Base-by-base conservation (phyloP, 2,113 vertebrate species). In the Thryonomys swinderianus region DNA sequence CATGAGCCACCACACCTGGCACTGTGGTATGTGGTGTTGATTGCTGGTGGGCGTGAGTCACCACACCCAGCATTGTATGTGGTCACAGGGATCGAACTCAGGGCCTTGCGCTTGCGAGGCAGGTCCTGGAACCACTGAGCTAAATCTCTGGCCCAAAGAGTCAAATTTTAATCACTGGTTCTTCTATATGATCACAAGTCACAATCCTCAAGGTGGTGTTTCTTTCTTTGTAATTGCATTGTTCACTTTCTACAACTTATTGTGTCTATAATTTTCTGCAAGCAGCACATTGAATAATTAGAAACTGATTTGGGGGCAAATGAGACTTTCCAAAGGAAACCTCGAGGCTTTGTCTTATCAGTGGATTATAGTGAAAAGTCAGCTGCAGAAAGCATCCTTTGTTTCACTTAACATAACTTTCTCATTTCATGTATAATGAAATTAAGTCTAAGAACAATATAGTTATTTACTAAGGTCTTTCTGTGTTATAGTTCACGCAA, bases 361-460 rank as follows among this genome's bases (percentile, higher is more conserved):
- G 30, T 16, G 9, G 10, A 73, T 10, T 74, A 1, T 51, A 71
- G 80, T 17, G 53, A 59, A 88, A 64, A 14, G 57, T 85, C 53
- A 78, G 8, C 80, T 66, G 13, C 7, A 93, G 42, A 67, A 91
- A 91, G 40, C 42, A 69, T 69, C 16, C 73, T 96, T 64, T 90
- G 59, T 64, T 40, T 94, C n/a, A 88, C 40, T 78, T 48, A 85
- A 34, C 21, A 83, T 0, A 71, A 73, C 12, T 74, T 82, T 90
- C 10, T 80, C 12, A 78, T 94, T 87, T 85, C n/a, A 69, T 7
- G 73, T 74, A n/a, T 82, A 42, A 66, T n/a, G 59, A 71, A 76
- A 85, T 34, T 88, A 80, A 85, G 34, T 23, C 8, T 4, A 14
- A 88, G 45, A n/a, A 57, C 53, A 88, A 51, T 83, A 5, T 3